phyloP scores from a whole-genome alignment of 2,797 vertebrate genomes.

The Micrastur ruficollis region DNA sequence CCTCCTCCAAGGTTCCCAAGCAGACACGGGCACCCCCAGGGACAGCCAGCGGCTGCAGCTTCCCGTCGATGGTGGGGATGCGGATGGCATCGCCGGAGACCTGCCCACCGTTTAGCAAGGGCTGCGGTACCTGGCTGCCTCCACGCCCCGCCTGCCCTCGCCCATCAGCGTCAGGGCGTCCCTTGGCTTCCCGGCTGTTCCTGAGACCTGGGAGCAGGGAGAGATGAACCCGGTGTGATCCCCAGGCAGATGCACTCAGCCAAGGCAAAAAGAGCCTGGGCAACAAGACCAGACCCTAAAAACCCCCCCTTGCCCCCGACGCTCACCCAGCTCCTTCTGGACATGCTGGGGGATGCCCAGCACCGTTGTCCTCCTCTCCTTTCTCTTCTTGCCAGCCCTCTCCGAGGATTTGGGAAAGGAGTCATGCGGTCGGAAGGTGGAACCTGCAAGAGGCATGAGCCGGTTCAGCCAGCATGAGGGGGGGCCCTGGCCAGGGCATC shows the following conservation, averaged over 20 bases:
- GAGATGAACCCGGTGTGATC: background rate
- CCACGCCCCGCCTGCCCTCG: accelerated
- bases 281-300: background rate
- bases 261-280: background rate
- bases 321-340: slow-evolving; percentile 91
- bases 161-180: background rate
- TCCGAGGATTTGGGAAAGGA: slow-evolving; percentile 73
- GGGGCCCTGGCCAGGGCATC: background rate
- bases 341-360: slow-evolving; percentile 95
- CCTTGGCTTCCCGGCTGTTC: slow-evolving; percentile 42
- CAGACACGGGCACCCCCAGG: slow-evolving; percentile 80
- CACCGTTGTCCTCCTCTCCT: slow-evolving; percentile 90
- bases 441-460: slow-evolving; percentile 40
- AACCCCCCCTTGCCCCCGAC: accelerated
- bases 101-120: slow-evolving; percentile 40
- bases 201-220: slow-evolving; percentile 62
- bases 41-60: background rate
- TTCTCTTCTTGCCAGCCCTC: slow-evolving; percentile 79
- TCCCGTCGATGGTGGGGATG: slow-evolving; percentile 86
- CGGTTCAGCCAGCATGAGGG: accelerated
- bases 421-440: slow-evolving; percentile 80
- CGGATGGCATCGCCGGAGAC: slow-evolving; percentile 15
- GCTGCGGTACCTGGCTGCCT: background rate
- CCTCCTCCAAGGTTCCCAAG: slow-evolving; percentile 84
- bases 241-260: accelerated